Percentiles rank a stretch among this genome's conserved stretches.
phyloP scores from a whole-genome alignment of 92 coral and sea anemone genomes.

The Hydrozoanthus gracilis region DNA sequence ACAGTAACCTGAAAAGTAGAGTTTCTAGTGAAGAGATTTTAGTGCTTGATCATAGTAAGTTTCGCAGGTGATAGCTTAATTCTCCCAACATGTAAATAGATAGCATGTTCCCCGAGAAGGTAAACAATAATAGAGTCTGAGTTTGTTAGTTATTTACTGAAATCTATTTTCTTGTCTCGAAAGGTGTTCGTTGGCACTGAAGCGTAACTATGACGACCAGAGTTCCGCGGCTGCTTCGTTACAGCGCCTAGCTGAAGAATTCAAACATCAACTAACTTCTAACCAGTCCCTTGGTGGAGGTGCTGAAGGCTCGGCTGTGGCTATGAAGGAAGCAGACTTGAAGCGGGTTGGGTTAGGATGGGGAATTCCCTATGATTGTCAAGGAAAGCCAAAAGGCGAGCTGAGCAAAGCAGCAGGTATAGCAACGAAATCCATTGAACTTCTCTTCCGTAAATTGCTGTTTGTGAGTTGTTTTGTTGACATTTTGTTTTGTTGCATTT shows the following conservation, averaged over 20 bases:
- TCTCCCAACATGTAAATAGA: neutral
- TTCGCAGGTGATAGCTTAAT: no score
- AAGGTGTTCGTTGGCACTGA: slow-evolving; percentile 38
- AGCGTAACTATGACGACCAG: slow-evolving; percentile 30
- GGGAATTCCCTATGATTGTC: no score
- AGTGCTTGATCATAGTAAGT: no score
- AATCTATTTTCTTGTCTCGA: neutral
- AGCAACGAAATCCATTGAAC: no score
- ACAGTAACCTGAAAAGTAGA: no score
- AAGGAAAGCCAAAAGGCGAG: no score
- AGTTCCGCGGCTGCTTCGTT: slow-evolving; percentile 14
- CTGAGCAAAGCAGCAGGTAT: no score
- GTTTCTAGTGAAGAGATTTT: no score
- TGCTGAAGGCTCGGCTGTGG: neutral
- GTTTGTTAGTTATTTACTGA: neutral
- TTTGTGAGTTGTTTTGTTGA: no score
- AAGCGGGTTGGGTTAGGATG: neutral
- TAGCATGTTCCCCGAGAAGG: neutral
- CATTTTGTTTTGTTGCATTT: no score
- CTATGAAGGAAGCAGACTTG: neutral
- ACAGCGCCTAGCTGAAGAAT: slow-evolving; percentile 28
- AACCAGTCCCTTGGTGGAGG: neutral
- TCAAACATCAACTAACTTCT: neutral
- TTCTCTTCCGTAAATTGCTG: no score
- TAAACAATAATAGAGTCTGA: neutral